These are phyloP conservation scores for Xenopus laevis DNA, from an alignment of 2,113 vertebrate species.

Conservation along the genomic window DNA sequence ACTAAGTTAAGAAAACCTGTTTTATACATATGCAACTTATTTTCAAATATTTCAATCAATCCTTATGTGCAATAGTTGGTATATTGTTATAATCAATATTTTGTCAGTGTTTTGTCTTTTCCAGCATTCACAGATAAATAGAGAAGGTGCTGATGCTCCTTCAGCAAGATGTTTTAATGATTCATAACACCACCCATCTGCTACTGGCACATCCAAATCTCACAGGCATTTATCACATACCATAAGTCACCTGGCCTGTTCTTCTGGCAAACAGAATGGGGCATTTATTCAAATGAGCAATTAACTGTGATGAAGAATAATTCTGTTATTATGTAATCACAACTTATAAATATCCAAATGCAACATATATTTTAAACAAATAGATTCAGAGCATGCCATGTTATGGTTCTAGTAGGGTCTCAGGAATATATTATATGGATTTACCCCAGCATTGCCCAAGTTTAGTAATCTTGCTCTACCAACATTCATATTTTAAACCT, in stretches of 20 bases:
- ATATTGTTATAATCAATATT: not conserved
- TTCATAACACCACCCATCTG: constrained; percentile 14
- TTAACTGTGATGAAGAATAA: not conserved
- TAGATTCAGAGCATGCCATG: too few species aligned
- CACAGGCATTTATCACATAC: constrained; percentile 3
- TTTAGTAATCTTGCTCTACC: too few species aligned
- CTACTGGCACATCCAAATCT: not conserved
- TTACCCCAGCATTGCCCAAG: too few species aligned
- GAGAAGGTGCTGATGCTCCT: constrained; percentile 1
- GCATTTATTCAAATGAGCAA: not conserved
- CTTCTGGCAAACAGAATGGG: not conserved
- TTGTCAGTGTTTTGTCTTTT: not conserved
- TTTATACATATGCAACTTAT: too few species aligned
- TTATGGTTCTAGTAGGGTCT: too few species aligned
- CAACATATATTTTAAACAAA: not conserved
- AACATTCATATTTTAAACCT: too few species aligned
- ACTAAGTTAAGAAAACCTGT: too few species aligned
- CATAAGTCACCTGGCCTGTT: not conserved
- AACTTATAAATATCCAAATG: not conserved
- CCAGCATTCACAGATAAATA: not conserved
- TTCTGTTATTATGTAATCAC: not conserved
- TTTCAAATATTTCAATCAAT: too few species aligned
- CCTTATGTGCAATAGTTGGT: not conserved
- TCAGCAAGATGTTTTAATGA: constrained; percentile 20
- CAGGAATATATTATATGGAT: too few species aligned